Evolutionary conservation across 2,888 invertebrate species (phyloP), one percentile per base, ranked within the genome.

Genomic region (Amphipyra tragopoginis): DNA sequence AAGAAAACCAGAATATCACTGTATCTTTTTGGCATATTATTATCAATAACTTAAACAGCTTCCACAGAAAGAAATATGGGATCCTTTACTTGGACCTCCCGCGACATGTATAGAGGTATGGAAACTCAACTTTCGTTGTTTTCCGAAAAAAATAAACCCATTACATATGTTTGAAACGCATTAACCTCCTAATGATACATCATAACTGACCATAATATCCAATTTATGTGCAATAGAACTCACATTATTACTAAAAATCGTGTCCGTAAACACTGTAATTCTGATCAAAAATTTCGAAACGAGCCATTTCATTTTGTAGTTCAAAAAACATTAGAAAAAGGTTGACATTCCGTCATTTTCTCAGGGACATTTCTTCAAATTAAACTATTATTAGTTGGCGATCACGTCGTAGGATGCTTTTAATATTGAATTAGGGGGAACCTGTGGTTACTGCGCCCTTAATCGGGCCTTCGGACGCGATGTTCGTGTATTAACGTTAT

Each of bases 341-440:
- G 91, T 91, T 93, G 94, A 93, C 94, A 94, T 92, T 91, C 93
- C 90, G 86, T 85, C 90, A 92, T 92, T 88, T 94, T 94, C 94
- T 94, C 94, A 94, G 94, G 89, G 94, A 94, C 94, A 94, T 94
- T 93, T 94, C 90, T 90, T 80, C 85, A 90, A 93, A 94, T 94
- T 92, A 93, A 90, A 87, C 92, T 93, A 93, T 94, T 93, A 94
- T 94, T 94, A 94, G 94, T 92, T 90, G 90, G 87, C 93, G 93
- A 94, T 94, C 94, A 92, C 89, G 88, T 90, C 86, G 89, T 90
- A 92, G 92, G 94, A 93, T 94, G 93, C 94, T 94, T 94, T 94
- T 94, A 94, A 94, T 94, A 93, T 93, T 94, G 92, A 94, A 94
- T 94, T 94, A 94, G 93, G 91, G 21, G 91, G 89, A 89, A 86